Conservation (phyloP, 1,140 invertebrate genomes). For the Caenorhabditis remanei region DNA sequence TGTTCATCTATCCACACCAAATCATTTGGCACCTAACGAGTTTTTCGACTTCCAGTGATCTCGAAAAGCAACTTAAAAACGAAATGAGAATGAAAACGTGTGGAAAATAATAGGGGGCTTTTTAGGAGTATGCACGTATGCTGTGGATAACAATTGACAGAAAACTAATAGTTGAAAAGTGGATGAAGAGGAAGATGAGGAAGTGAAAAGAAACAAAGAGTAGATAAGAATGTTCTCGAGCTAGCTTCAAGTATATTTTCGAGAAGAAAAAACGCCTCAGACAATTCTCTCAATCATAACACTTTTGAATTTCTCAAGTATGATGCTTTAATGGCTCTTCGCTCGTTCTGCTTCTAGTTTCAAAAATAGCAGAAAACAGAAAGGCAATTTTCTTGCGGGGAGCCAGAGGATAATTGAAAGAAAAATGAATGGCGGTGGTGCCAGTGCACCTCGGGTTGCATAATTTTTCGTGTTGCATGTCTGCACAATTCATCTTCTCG, state of each 20-base stretch:
- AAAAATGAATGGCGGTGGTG: no score
- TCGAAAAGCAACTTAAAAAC: conserved; percentile 25
- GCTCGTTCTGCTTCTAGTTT: background rate
- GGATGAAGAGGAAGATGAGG: background rate
- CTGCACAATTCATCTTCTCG: conserved; percentile 42
- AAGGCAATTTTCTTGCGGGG: background rate
- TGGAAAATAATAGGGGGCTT: background rate
- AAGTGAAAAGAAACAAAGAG: background rate
- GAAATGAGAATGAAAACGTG: background rate
- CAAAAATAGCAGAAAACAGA: background rate
- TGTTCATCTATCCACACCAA: conserved; percentile 44
- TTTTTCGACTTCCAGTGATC: conserved; percentile 10
- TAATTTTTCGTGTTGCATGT: conserved; percentile 11
- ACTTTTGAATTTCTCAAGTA: background rate
- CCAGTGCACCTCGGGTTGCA: background rate
- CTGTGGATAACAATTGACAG: background rate
- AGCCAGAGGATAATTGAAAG: conserved; percentile 12
- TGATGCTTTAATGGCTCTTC: conserved; percentile 6
- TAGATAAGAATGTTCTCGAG: no score
- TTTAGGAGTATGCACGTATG: background rate
- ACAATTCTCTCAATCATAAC: background rate
- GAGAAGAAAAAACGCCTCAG: background rate
- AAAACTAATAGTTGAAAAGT: background rate
- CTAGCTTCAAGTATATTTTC: no score
- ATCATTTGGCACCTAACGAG: conserved; percentile 44